These are phyloP conservation scores for Benitochromis conjunctus DNA, from an alignment of 2,113 vertebrate species.

Conservation along the genomic window DNA sequence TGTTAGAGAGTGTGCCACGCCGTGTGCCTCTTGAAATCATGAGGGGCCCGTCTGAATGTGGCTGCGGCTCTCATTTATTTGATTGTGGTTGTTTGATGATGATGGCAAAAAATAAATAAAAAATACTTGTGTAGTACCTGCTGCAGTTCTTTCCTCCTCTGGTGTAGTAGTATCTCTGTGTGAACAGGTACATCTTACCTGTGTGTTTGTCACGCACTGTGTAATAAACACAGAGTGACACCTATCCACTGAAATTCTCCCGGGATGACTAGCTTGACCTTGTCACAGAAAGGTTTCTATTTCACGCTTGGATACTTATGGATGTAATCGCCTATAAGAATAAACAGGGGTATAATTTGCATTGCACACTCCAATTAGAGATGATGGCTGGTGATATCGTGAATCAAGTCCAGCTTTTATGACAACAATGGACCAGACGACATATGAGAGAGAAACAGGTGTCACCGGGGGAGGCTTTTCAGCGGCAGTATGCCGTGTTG, in stretches of 20 bases:
- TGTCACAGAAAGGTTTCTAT: constrained; percentile 15
- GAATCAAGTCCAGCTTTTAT: neutral
- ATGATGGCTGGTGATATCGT: constrained; percentile 10
- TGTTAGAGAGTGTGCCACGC: neutral
- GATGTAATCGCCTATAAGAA: constrained; percentile 25
- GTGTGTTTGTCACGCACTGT: neutral
- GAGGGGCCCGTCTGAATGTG: neutral
- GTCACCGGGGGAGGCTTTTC: constrained; percentile 12
- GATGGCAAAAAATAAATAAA: neutral
- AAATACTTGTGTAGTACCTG: neutral
- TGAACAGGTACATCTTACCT: neutral
- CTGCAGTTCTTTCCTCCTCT: neutral
- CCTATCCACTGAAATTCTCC: neutral
- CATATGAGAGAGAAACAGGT: constrained; percentile 17
- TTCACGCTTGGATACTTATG: constrained; percentile 16
- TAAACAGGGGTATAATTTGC: constrained; percentile 32
- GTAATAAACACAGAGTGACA: neutral
- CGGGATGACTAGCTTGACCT: neutral
- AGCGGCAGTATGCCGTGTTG: neutral
- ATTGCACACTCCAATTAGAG: constrained; percentile 32
- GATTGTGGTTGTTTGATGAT: neutral
- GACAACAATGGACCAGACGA: constrained; percentile 12
- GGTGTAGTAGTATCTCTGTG: neutral
- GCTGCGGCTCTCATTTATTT: neutral
- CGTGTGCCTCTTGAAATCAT: neutral